Evolutionary conservation across 2,888 invertebrate genomes (phyloP).

Genomic region (Dicyrtoma fusca): DNA sequence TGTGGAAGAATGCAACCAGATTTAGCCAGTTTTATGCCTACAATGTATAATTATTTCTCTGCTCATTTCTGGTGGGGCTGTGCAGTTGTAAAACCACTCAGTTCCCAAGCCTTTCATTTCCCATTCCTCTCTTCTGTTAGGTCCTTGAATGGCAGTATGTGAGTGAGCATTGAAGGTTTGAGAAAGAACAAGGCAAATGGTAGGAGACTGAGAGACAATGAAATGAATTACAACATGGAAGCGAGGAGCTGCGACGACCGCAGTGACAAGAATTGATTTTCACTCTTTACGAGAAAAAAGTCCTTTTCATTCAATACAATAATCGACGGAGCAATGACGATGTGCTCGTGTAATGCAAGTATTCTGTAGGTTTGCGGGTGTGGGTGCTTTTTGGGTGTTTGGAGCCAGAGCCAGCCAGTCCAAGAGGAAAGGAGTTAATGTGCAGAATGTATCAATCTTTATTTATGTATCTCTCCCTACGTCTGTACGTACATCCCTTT

Average conservation of each 20-base stretch:
- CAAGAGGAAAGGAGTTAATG: background rate
- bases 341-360: background rate
- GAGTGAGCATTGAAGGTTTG: too few species aligned
- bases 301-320: background rate
- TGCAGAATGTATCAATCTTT: background rate
- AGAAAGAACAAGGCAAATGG: too few species aligned
- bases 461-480: background rate
- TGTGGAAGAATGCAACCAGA: too few species aligned
- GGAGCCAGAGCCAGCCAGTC: background rate
- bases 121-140: too few species aligned
- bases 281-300: background rate
- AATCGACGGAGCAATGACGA: background rate
- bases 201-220: too few species aligned
- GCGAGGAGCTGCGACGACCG: background rate
- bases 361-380: background rate
- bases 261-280: slow-evolving; percentile 5
- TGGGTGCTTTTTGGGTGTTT: background rate
- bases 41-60: too few species aligned
- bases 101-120: too few species aligned
- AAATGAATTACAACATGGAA: background rate
- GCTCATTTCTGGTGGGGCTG: too few species aligned
- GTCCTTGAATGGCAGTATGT: too few species aligned
- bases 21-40: too few species aligned
- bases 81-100: too few species aligned
- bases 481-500: too few species aligned